These are phyloP conservation scores for Mamestra brassicae DNA, from an alignment of 2,888 invertebrate species.

Conservation along the genomic window DNA sequence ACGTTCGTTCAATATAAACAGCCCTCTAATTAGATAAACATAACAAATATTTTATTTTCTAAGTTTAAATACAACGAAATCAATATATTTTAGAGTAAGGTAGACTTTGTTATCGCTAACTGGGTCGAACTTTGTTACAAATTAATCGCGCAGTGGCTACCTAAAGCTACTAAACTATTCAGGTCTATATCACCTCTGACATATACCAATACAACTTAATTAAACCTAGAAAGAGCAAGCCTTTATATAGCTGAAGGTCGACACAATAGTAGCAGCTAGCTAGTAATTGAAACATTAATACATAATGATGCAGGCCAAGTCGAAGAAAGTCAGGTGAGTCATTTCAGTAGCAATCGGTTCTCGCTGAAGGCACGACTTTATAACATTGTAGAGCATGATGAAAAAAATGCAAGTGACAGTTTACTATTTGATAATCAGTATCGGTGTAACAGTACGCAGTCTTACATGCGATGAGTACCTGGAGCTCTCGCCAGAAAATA, in stretches of 20 bases:
- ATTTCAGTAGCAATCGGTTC: constrained; percentile 26
- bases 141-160: not conserved
- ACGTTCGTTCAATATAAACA: not conserved
- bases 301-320: constrained; percentile 29
- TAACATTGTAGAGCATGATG: not conserved
- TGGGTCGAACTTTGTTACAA: not conserved
- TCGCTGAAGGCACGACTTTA: constrained; percentile 5
- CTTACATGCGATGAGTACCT: constrained; percentile 79
- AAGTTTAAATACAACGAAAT: not conserved
- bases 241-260: constrained; percentile 26
- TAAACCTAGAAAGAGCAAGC: constrained; percentile 24
- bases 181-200: constrained; percentile 6
- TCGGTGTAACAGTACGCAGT: constrained; percentile 31
- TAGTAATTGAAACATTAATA: constrained; percentile 61
- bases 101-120: not conserved
- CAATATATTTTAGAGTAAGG: not conserved
- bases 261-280: not conserved
- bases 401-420: constrained; percentile 2
- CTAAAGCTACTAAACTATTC: constrained; percentile 16
- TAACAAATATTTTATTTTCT: not conserved
- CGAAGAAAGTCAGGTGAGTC: constrained; percentile 14
- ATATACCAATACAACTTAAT: constrained; percentile 32
- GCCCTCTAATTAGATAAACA: not conserved
- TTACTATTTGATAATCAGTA: constrained; percentile 26
- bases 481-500: constrained; percentile 71